Base-by-base conservation (phyloP, 2,888 invertebrate species). In the Kuschelorhynchus macadamiae region DNA sequence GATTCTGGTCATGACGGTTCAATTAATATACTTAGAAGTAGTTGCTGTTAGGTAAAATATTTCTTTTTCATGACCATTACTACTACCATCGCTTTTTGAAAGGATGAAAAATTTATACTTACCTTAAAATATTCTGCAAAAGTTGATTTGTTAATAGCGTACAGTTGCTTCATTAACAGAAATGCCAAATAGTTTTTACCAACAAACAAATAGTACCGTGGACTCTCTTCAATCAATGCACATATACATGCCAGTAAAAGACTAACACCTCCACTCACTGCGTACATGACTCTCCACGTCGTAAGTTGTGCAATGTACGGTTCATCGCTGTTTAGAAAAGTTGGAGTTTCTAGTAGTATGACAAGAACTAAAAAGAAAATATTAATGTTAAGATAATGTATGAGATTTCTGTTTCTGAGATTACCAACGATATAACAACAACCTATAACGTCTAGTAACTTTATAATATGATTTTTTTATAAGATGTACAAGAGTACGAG, bases 111-210 rank as follows among this genome's bases (percentile, higher is more conserved):
- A n/a, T n/a, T 1, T 7, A 7, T 25, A 20, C 16, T 55, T 33
- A 68, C 83, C 57, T 80, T 76, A 72, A 81, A 85, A 46, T 81
- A 80, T 56, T 84, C 82, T 16, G 80, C 79, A 70, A 85, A 84
- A 70, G 78, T 81, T 1, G 85, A 85, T 72, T 80, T 83, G 72
- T 86, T 86, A 46, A 86, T 82, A 11, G 86, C 84, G 72, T 82
- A 86, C 20, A 85, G 84, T 67, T 85, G 82, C 69, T 82, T 85
- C 1, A 86, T 70, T 2, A 83, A 77, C 14, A 78, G 63, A 1
- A 82, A 53, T 1, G 85, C 84, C 61, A 82, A 75, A 25, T 78
- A 78, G 20, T 78, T 76, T 33, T 79, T 79, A 61, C 79, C 80
- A 30, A 77, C 77, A 50, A 81, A 81, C 2, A 86, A 72, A 20